Evolutionary conservation across 2,888 invertebrate species (phyloP).

Genomic region (Noctua janthe): DNA sequence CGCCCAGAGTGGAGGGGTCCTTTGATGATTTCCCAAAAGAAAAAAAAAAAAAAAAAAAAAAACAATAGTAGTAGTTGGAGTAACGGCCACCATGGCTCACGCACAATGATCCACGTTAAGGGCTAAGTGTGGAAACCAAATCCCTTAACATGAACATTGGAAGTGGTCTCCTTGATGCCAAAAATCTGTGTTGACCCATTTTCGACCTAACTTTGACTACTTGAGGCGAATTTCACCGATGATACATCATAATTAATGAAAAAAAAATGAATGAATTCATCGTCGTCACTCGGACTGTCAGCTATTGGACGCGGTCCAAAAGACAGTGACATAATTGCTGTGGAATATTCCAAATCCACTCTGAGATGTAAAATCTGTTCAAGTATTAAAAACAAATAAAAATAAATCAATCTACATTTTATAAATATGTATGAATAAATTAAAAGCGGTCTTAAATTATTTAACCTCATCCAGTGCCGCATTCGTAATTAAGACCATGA

Average conservation of each 20-base stretch:
- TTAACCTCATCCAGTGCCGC: background rate
- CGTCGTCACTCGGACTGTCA: too few relatives aligned
- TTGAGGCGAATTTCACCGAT: background rate
- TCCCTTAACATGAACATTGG: too few relatives aligned
- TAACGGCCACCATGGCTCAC: too few relatives aligned
- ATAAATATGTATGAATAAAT: background rate
- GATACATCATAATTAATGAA: too few relatives aligned
- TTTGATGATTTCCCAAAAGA: too few relatives aligned
- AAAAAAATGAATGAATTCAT: too few relatives aligned
- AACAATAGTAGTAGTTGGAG: too few relatives aligned
- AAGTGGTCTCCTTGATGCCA: background rate
- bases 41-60: too few relatives aligned
- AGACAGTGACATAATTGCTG: background rate
- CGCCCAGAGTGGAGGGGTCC: too few relatives aligned
- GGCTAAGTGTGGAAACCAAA: too few relatives aligned
- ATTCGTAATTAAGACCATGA: slow-evolving; percentile 29
- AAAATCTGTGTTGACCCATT: background rate
- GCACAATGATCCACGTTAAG: too few relatives aligned
- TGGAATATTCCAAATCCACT: background rate
- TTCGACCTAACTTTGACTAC: background rate
- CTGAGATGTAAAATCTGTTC: background rate
- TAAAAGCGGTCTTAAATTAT: slow-evolving; percentile 6
- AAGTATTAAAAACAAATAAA: background rate
- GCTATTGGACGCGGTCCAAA: too few relatives aligned
- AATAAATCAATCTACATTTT: background rate